Percentiles rank a stretch among this genome's conserved stretches.
These are phyloP conservation scores for Siniperca scherzeri DNA, from an alignment of 2,797 vertebrate species.

Conservation along the genomic window DNA sequence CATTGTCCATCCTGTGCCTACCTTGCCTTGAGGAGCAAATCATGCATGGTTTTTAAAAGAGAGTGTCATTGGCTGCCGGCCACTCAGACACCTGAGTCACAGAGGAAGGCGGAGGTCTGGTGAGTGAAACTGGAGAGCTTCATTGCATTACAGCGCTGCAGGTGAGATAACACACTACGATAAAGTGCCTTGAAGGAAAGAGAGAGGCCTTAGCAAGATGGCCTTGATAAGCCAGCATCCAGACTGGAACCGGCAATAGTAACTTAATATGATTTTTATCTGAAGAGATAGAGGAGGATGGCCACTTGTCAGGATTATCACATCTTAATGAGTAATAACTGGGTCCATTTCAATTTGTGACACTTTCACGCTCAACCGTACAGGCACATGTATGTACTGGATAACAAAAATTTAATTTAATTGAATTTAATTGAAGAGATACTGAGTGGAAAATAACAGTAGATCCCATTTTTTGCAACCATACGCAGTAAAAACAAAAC, in stretches of 20 bases:
- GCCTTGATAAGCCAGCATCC: constrained; percentile 59
- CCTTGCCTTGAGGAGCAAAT: constrained; percentile 45
- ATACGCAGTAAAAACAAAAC: not conserved
- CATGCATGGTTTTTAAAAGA: constrained; percentile 51
- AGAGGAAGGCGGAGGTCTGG: constrained; percentile 67
- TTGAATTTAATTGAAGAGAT: not conserved
- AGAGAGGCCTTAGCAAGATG: constrained; percentile 72
- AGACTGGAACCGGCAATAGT: constrained; percentile 56
- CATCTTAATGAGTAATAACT: constrained; percentile 60
- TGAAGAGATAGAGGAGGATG: constrained; percentile 46
- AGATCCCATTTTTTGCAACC: not conserved
- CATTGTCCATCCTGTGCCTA: constrained; percentile 47
- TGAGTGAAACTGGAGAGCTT: constrained; percentile 75
- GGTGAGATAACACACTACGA: constrained; percentile 66
- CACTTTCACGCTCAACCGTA: constrained; percentile 20
- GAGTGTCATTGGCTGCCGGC: constrained; percentile 64
- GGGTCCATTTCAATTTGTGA: constrained; percentile 57
- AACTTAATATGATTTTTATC: constrained; percentile 75
- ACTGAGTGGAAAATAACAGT: constrained; percentile 7
- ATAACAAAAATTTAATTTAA: not conserved
- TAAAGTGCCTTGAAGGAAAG: constrained; percentile 65
- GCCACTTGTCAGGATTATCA: constrained; percentile 63
- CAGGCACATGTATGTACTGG: not conserved
- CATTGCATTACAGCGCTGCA: constrained; percentile 68
- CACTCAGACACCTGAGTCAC: constrained; percentile 80